Conservation (phyloP, 2,113 vertebrate species). For the Cyprinodon brontotheroides region DNA sequence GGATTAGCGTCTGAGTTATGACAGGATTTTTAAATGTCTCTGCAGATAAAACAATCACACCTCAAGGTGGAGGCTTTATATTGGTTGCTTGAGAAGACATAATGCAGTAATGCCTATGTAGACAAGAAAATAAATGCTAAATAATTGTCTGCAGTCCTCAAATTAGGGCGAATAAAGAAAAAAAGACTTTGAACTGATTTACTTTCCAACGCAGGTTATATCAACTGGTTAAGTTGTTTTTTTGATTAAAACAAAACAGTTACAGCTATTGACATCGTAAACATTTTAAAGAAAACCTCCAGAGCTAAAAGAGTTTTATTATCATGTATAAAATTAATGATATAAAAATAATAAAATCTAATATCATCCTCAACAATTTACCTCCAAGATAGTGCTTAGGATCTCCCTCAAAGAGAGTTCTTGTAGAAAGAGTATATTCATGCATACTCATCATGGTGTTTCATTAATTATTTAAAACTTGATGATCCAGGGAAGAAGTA, state of each 20-base stretch:
- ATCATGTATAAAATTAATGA: background rate
- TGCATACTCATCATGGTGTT: background rate
- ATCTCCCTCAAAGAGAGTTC: background rate
- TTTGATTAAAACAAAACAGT: background rate
- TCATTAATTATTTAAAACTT: no score
- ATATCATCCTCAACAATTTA: background rate
- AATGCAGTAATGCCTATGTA: background rate
- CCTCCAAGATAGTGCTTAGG: background rate
- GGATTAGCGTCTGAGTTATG: background rate
- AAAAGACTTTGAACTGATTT: background rate
- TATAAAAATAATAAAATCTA: background rate
- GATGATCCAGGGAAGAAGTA: no score
- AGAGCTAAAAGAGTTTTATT: background rate
- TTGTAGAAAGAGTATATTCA: background rate
- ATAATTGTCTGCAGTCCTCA: background rate
- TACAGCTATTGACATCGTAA: background rate
- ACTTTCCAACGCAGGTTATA: background rate
- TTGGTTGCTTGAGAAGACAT: background rate
- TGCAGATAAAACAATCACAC: constrained; percentile 8
- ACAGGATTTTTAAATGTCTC: constrained; percentile 34
- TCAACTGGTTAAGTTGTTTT: background rate
- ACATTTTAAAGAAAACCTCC: no score
- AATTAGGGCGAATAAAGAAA: background rate
- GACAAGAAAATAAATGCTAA: background rate
- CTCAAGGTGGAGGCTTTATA: background rate